Evolutionary conservation across 2,888 invertebrate species (phyloP).

Genomic region (Cosmia trapezina): DNA sequence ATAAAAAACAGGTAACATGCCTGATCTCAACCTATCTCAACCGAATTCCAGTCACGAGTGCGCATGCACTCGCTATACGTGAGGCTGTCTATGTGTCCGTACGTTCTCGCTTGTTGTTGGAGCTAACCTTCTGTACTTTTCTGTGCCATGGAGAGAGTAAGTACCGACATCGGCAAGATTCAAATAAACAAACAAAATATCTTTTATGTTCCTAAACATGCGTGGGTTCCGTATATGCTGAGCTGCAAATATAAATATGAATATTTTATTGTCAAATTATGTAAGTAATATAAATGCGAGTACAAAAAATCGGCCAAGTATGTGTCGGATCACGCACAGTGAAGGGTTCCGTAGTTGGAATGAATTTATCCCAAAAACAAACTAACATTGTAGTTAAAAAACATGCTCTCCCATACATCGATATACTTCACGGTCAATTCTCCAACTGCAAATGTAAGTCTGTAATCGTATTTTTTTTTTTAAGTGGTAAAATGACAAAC

Average conservation of each 20-base stretch:
- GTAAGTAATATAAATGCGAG: too few species aligned
- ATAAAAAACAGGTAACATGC: too few species aligned
- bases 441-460: too few species aligned
- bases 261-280: slow-evolving; percentile 49
- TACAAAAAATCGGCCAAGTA: too few species aligned
- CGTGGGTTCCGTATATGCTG: slow-evolving; percentile 30
- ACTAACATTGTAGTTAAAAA: too few species aligned
- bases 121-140: not conserved
- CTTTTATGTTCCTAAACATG: slow-evolving; percentile 56
- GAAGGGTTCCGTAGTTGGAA: too few species aligned
- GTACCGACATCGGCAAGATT: slow-evolving; percentile 42
- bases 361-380: too few species aligned
- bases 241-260: slow-evolving; percentile 51
- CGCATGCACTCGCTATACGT: not conserved
- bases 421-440: too few species aligned
- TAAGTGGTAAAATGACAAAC: too few species aligned
- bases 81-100: not conserved
- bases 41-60: not conserved
- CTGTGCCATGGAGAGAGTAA: slow-evolving; percentile 33
- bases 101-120: not conserved
- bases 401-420: too few species aligned
- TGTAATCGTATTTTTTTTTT: too few species aligned
- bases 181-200: slow-evolving; percentile 54
- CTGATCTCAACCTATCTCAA: not conserved
- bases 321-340: too few species aligned